Base-by-base conservation (phyloP, 2,113 vertebrate species). In the Platycercus adscitus region DNA sequence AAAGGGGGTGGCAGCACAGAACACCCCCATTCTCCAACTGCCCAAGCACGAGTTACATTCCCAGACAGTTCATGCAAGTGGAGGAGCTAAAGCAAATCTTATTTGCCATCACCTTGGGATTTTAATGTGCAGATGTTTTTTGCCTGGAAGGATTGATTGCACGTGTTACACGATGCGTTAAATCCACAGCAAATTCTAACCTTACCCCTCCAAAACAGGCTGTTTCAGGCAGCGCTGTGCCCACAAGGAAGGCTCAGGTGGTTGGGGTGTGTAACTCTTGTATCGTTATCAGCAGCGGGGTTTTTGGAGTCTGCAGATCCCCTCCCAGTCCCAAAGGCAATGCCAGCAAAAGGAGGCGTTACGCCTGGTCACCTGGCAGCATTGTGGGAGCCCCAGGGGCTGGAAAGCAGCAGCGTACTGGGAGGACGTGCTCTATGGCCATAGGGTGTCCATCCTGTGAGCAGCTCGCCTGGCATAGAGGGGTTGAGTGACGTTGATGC, bases 401-500 rank as follows among this genome's bases (percentile, higher is more conserved):
- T 31, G 71, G 89, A 92, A 47, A 49, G 79, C 76, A 75, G 83
- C 39, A 16, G 41, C 16, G 1, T 25, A 3, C 29, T n/a, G 55
- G 71, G 83, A 88, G 63, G 50, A 86, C 8, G 1, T 60, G 82
- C 82, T 88, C 70, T 6, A 1, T 37, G 89, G 85, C 91, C 31
- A 3, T 21, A 53, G 69, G 33, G 33, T 24, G 56, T 58, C 33
- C 33, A 10, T 58, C 20, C 20, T 35, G 33, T n/a, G 56, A 35
- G 56, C 56, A 58, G 33, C 56, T 58, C 13, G 13, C 33, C 56
- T 58, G 97, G 94, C 97, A 72, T 93, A 95, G 97, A 97, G 96
- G 91, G 95, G 97, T 97, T 88, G 96, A 96, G 95, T 97, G 97
- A 70, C 97, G 95, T 98, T 98, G 97, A 98, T 98, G 97, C 95